These are phyloP conservation scores for Triops longicaudatus DNA, from an alignment of 1,140 invertebrate species.

Conservation along the genomic window DNA sequence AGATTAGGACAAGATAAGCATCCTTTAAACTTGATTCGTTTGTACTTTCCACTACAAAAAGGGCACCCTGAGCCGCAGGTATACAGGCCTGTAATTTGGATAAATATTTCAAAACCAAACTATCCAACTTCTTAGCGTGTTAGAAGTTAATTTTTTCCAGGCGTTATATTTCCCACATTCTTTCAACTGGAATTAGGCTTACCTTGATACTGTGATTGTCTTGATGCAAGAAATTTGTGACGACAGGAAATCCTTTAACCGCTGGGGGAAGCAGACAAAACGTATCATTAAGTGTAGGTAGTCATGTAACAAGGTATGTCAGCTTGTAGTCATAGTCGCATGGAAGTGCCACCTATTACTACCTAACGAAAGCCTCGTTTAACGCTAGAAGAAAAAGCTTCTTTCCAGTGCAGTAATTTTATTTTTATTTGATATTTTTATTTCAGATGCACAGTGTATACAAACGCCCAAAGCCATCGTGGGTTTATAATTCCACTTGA, in stretches of 20 bases:
- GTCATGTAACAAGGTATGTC: no score
- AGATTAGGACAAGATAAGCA: background rate
- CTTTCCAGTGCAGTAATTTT: background rate
- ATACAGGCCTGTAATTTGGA: background rate
- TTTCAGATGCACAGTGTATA: background rate
- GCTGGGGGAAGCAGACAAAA: background rate
- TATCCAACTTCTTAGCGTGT: background rate
- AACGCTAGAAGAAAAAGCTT: background rate
- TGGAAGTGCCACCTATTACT: no score
- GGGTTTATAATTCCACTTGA: slow-evolving; percentile 5
- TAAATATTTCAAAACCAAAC: background rate
- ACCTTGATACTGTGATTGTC: slow-evolving; percentile 1
- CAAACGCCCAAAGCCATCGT: background rate
- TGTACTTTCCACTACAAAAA: background rate
- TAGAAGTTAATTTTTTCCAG: background rate
- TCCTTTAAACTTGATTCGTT: background rate
- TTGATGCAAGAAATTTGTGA: background rate
- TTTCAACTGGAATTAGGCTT: background rate
- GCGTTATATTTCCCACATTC: background rate
- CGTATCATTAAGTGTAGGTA: background rate
- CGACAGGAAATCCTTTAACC: background rate
- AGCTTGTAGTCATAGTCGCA: no score
- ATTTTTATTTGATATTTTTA: no score
- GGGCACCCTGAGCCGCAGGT: background rate
- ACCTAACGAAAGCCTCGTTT: no score